These are phyloP conservation scores for Calameuta filiformis DNA, from an alignment of 2,888 invertebrate genomes.

Conservation along the genomic window DNA sequence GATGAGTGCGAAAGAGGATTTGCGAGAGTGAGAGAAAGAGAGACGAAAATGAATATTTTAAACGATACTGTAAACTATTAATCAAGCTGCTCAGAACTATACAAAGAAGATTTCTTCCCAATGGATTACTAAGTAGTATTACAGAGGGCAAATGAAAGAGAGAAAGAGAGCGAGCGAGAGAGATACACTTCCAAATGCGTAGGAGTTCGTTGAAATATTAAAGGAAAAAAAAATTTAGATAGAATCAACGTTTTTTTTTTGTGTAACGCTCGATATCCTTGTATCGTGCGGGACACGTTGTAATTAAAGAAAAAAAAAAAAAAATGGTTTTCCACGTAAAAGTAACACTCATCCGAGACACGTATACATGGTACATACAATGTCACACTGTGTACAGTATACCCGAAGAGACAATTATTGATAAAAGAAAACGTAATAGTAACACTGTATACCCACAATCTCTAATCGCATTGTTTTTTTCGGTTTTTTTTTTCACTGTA, in stretches of 20 bases:
- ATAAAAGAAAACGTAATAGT: no score
- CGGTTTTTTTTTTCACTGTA: neutral
- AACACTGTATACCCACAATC: constrained; percentile 5
- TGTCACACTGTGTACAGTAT: no score
- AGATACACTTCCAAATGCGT: constrained; percentile 43
- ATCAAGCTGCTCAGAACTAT: constrained; percentile 52
- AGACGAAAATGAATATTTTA: constrained; percentile 59
- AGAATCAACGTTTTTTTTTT: constrained; percentile 27
- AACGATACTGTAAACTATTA: constrained; percentile 54
- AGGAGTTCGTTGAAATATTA: constrained; percentile 15
- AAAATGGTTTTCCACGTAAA: no score
- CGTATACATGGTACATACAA: no score
- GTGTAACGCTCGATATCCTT: no score
- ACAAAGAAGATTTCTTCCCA: constrained; percentile 60
- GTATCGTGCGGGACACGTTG: no score
- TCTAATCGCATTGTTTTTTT: constrained; percentile 16
- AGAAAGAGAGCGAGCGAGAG: constrained; percentile 19
- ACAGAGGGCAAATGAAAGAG: neutral
- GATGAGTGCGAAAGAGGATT: constrained; percentile 52
- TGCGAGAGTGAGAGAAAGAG: constrained; percentile 37
- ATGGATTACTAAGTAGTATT: constrained; percentile 25
- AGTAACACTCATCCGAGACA: no score
- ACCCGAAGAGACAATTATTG: no score
- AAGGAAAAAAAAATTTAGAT: constrained; percentile 23
- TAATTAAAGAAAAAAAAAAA: no score